Base-by-base conservation (phyloP, 2,113 vertebrate genomes). In the Oxyruncus cristatus region DNA sequence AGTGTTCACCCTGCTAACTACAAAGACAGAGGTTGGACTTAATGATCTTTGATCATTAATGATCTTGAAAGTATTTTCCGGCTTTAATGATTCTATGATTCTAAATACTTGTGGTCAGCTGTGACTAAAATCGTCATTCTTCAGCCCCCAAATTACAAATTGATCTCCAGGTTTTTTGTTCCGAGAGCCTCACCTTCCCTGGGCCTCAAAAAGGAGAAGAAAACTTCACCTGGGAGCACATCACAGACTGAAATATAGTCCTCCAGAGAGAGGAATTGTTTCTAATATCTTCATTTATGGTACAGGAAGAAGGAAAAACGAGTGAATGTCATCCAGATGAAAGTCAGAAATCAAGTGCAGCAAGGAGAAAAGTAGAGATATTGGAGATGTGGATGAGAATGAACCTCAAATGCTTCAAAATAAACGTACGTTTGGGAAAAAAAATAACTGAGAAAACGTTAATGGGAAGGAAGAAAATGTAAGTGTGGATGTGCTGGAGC, bases 271-370 rank as follows among this genome's bases (percentile, higher is more conserved):
- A 62, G 0, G 12, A 81, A 78, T 44, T 63, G 37, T 76, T 88
- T 87, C 37, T 59, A 27, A 15, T 15, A 47, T 23, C 30, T 89
- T 42, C n/a, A 30, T 2, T 89, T 77, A 70, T 3, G 12, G 67
- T 16, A 42, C 0, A 3, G 9, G 1, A 5, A 23, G 44, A 24
- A 5, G n/a, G n/a, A 46, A 47, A 22, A 90, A 83, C 14, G 1
- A 3, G 11, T 0, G 0, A 63, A 30, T 35, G 46, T 67, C 20
- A 9, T 5, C 33, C 16, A 39, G 50, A 53, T 56, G 37, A 85
- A 89, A 76, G 46, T 11, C 63, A 32, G 50, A 87, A 89, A 82
- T 66, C 47, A 76, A 76, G 80, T 10, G 24, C 23, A 78, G 23
- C 44, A 47, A 78, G 44, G 11, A 78, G n/a, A 32, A 59, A 77